Conservation (phyloP, 2,888 invertebrate genomes). For the Mythimna albipuncta region DNA sequence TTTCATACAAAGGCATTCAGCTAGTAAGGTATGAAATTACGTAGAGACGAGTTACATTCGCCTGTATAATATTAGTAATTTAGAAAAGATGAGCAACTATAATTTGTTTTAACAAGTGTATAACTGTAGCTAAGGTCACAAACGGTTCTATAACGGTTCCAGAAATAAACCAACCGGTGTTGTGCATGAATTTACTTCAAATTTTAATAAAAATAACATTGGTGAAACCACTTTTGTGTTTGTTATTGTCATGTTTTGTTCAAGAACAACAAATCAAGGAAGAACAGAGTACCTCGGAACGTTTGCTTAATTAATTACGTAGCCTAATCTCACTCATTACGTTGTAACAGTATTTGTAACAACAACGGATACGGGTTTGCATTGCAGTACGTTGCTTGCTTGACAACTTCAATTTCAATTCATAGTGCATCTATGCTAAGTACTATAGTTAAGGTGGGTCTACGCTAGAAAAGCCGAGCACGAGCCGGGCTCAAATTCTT, state of each 20-base stretch:
- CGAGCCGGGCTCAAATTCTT: no score
- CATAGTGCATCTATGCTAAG: no score
- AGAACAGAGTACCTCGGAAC: not conserved
- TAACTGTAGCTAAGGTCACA: conserved; percentile 15
- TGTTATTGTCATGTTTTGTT: no score
- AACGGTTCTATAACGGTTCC: not conserved
- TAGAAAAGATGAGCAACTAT: not conserved
- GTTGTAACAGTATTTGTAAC: not conserved
- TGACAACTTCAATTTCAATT: not conserved
- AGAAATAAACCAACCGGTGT: not conserved
- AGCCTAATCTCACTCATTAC: not conserved
- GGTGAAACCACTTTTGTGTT: no score
- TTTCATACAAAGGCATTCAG: not conserved
- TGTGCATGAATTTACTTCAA: not conserved
- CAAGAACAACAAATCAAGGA: not conserved
- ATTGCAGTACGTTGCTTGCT: not conserved
- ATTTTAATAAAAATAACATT: not conserved
- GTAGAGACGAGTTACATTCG: not conserved
- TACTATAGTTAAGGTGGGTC: no score
- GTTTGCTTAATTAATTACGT: no score
- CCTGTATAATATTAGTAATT: not conserved
- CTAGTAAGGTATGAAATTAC: not conserved
- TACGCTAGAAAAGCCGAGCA: no score
- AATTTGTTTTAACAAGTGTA: not conserved
- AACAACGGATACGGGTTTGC: not conserved